Conservation (phyloP, 2,113 vertebrate genomes). For the Dasyprocta punctata region DNA sequence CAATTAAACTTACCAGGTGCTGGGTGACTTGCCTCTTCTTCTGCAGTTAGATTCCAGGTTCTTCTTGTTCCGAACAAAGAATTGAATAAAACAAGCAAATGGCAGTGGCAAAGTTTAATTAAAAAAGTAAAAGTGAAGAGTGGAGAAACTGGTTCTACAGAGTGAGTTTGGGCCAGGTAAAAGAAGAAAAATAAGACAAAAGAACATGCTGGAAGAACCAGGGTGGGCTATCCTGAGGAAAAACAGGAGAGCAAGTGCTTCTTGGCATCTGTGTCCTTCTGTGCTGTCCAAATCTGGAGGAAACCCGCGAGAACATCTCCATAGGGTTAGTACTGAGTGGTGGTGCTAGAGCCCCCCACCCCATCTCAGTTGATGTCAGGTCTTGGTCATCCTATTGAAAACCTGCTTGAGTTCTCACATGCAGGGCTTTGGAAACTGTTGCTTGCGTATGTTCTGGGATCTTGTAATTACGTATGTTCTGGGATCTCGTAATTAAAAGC, state of each 20-base stretch:
- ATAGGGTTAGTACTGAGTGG: neutral
- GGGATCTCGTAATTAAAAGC: neutral
- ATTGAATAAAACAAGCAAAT: neutral
- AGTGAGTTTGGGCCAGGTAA: neutral
- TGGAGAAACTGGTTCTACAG: neutral
- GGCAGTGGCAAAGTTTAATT: neutral
- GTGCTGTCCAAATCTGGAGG: neutral
- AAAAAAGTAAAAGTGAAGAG: neutral
- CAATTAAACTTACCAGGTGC: neutral
- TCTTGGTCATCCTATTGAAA: neutral
- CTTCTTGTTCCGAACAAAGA: neutral
- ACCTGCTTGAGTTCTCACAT: neutral
- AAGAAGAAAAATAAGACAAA: neutral
- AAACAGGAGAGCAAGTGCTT: neutral
- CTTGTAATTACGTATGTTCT: neutral
- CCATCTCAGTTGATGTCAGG: neutral
- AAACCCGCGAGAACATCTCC: neutral
- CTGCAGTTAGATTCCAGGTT: neutral
- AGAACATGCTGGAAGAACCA: neutral
- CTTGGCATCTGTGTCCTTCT: too few relatives aligned
- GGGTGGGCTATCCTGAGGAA: neutral
- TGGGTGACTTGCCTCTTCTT: neutral
- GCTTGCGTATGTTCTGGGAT: neutral
- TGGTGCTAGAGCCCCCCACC: neutral
- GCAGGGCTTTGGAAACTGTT: neutral